phyloP scores from a whole-genome alignment of 2,113 vertebrate genomes.

The Picathartes gymnocephalus region DNA sequence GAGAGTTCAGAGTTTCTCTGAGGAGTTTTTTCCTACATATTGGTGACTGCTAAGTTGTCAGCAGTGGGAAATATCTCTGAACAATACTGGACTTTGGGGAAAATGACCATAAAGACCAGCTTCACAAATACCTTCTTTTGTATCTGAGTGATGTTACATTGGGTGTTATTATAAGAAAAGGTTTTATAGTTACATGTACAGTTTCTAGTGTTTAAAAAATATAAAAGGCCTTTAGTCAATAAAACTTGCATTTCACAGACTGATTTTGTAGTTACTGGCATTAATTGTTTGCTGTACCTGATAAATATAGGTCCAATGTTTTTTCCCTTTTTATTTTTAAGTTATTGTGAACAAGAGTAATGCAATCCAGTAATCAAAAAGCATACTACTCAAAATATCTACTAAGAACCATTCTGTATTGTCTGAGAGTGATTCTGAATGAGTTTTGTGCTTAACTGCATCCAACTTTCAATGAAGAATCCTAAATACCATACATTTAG shows the following conservation, averaged over 20 bases:
- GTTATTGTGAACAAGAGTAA: background rate
- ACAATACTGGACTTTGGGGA: background rate
- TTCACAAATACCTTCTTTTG: background rate
- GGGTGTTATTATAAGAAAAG: background rate
- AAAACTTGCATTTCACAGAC: background rate
- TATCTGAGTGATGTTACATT: background rate
- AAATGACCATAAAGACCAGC: background rate
- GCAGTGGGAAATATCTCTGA: background rate
- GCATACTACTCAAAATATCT: background rate
- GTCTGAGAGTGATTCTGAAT: background rate
- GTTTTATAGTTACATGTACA: background rate
- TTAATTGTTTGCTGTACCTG: background rate
- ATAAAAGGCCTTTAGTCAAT: background rate
- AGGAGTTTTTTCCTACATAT: background rate
- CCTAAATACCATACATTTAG: background rate
- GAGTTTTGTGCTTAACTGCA: constrained; percentile 37
- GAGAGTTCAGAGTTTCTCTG: background rate
- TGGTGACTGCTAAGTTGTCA: background rate
- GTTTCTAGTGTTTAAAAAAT: background rate
- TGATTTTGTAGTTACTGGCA: background rate
- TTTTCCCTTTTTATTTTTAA: background rate
- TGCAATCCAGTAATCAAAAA: background rate
- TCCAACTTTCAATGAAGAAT: constrained; percentile 23
- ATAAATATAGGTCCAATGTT: background rate
- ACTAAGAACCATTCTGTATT: background rate